Evolutionary conservation across 2,113 vertebrate genomes (phyloP), one percentile per base, ranked within the genome.

Genomic region (Lampris incognitus): DNA sequence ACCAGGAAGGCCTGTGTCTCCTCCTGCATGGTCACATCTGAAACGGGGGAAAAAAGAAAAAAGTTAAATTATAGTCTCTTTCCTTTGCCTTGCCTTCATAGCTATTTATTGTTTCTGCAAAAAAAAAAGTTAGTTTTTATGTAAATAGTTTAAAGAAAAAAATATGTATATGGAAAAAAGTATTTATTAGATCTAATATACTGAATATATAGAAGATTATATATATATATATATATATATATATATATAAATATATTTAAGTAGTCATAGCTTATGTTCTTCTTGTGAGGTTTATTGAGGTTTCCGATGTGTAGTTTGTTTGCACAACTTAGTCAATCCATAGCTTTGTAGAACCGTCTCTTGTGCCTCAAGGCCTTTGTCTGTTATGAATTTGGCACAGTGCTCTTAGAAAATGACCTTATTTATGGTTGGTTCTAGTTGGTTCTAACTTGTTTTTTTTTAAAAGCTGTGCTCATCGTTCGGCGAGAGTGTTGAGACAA

Each of bases 161-260:
- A 84, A 70, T 92, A 92, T 89, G 86, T 94, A 89, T 92, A 93
- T 89, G 82, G 86, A 85, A 60, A 87, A 86, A 89, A 91, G 91
- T 94, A 94, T 94, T 94, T 95, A 94, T 94, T 94, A 93, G 89
- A 94, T 85, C 63, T 65, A 88, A 84, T 93, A 88, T 90, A 78
- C 77, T 87, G 76, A 86, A 89, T 89, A 88, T 90, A 93, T 91
- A 91, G 76, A 93, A 82, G 63, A 87, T 40, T 82, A 78, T 51
- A 88, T 88, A 87, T 92, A 85, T 88, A 77, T 83, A 86, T 87
- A 78, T 87, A 46, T 61, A 62, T 66, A 78, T 52, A 81, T 61
- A 62, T 66, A 78, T 52, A 81, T 74, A 66, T 85, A 63, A 74
- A 74, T 89, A 64, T 93, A 92, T 94, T 93, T 93, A 91, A 90